phyloP scores from a whole-genome alignment of 2,888 invertebrate genomes.

The Carabus problematicus region DNA sequence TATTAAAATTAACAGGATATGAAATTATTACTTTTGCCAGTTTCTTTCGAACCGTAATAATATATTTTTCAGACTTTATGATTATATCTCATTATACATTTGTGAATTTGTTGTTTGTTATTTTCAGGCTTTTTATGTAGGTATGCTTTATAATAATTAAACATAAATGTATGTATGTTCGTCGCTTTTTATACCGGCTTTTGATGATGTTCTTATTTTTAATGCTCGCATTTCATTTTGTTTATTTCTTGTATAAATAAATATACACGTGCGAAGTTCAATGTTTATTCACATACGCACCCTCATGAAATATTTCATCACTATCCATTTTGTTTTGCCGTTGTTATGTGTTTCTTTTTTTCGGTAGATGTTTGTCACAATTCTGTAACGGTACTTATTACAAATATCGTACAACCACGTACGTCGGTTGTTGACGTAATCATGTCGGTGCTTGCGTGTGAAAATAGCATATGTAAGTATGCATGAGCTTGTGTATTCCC shows the following conservation, averaged over 20 bases:
- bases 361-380: too few relatives aligned
- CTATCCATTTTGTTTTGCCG: too few relatives aligned
- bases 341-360: too few relatives aligned
- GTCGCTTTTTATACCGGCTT: too few relatives aligned
- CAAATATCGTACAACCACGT: too few relatives aligned
- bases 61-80: slow-evolving; percentile 1
- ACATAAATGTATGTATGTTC: not conserved
- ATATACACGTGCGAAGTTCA: not conserved
- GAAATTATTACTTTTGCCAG: slow-evolving; percentile 7
- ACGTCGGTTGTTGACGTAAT: too few relatives aligned
- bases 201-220: not conserved
- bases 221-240: slow-evolving; percentile 21
- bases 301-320: too few relatives aligned
- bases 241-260: slow-evolving; percentile 17
- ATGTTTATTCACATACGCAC: not conserved
- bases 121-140: slow-evolving; percentile 3
- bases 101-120: slow-evolving; percentile 19
- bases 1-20: not conserved
- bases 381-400: too few relatives aligned
- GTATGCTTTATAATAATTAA: slow-evolving; percentile 10
- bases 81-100: not conserved
- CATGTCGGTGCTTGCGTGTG: too few relatives aligned
- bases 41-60: not conserved
- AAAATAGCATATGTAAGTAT: not conserved
- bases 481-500: slow-evolving; percentile 3